Conservation (phyloP, 1,140 invertebrate genomes). For the Coboldia fuscipes region DNA sequence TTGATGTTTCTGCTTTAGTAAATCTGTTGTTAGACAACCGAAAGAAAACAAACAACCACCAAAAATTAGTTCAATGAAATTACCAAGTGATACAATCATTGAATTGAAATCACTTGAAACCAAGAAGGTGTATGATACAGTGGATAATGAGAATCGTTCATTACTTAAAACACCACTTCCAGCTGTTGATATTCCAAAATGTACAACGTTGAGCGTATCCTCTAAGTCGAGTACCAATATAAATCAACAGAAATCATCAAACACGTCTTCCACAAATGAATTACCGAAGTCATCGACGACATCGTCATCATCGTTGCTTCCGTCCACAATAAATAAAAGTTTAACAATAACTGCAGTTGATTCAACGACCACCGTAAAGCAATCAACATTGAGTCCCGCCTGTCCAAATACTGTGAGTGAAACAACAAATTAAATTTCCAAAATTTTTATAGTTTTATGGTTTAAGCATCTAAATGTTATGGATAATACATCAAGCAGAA, state of each 20-base stretch:
- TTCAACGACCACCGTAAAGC: neutral
- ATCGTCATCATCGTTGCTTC: neutral
- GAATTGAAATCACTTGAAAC: neutral
- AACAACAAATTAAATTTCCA: neutral
- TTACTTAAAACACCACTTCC: neutral
- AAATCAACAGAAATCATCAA: neutral
- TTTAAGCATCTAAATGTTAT: no score
- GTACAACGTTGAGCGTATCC: neutral
- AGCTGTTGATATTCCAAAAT: neutral
- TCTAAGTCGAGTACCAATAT: neutral
- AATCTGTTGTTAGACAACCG: constrained; percentile 9
- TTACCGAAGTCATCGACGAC: no score
- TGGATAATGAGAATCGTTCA: neutral
- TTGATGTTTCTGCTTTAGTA: constrained; percentile 5
- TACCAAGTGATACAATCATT: neutral
- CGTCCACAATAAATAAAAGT: neutral
- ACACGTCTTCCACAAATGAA: no score
- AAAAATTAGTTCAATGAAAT: neutral
- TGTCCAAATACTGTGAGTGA: neutral
- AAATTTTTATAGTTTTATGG: no score
- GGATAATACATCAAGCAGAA: no score
- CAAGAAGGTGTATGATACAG: neutral
- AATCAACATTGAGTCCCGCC: neutral
- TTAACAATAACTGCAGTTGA: neutral
- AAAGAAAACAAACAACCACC: constrained; percentile 13